Conservation (phyloP, 2,113 vertebrate species). For the Cygnus atratus region DNA sequence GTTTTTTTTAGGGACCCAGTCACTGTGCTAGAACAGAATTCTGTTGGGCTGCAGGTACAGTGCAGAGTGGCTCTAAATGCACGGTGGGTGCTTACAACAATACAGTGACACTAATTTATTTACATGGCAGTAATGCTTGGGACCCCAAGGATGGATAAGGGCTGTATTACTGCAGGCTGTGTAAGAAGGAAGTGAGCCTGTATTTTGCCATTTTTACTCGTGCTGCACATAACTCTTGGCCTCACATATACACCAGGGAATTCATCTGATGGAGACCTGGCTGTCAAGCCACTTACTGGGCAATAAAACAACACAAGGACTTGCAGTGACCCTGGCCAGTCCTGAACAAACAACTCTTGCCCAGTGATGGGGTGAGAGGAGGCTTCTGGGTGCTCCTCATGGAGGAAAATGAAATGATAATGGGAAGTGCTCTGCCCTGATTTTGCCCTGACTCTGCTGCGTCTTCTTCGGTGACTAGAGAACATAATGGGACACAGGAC, state of each 20-base stretch:
- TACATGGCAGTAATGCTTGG: neutral
- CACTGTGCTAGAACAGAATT: neutral
- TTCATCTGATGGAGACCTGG: neutral
- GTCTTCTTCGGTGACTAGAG: neutral
- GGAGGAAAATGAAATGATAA: neutral
- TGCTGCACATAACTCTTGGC: neutral
- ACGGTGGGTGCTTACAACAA: neutral
- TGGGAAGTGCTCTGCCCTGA: neutral
- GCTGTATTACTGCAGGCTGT: neutral
- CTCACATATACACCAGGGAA: neutral
- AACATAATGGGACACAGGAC: neutral
- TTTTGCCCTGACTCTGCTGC: neutral
- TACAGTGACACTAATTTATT: neutral
- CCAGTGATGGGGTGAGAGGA: rapidly evolving
- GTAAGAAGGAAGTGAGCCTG: neutral
- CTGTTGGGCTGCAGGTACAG: neutral
- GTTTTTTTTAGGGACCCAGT: neutral
- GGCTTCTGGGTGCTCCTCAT: neutral
- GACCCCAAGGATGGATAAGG: neutral
- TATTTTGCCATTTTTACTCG: neutral
- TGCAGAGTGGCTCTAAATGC: neutral
- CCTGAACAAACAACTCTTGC: neutral
- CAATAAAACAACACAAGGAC: neutral
- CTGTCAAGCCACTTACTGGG: neutral
- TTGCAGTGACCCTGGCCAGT: neutral